Base-by-base conservation (phyloP, 2,113 vertebrate genomes). In the Sisor rabdophorus region DNA sequence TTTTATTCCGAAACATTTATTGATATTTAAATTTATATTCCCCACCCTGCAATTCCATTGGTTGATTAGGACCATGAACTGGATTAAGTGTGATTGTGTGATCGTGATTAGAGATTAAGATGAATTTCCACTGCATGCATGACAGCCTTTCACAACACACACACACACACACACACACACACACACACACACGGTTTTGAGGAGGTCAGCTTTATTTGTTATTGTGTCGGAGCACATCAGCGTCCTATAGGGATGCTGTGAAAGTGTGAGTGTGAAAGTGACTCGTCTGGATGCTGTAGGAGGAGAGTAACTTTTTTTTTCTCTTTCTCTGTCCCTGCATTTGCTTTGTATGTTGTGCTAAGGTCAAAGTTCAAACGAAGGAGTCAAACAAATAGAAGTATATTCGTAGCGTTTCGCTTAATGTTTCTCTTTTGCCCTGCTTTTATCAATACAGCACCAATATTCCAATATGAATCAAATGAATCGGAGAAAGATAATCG, bases 71-170 rank as follows among this genome's bases (percentile, higher is more conserved):
- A 86, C 83, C n/a, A 84, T 89, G 84, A 84, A 86, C 83, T 85
- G 82, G 84, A 86, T 87, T 84, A 80, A 84, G 86, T 86, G 82
- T 77, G 87, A 87, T 82, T 86, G 79, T 83, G 82, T 79, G 87
- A 88, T 79, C 69, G 87, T 75, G 32, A 84, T 86, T 84, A 68
- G 61, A 58, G 48, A 26, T 80, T 80, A 85, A 74, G 88, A 60
- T 86, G 87, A 84, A 58, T 67, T 55, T 70, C 71, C 84, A 30
- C 86, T 88, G 87, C 90, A 91, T 91, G 91, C 89, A 87, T 83
- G 80, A 80, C 83, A 82, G 86, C 87, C 83, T 64, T 87, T 84
- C 56, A 82, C 54, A 78, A 87, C 79, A 61, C 75, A 40, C 69
- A 80, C 75, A 67, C 69, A 58, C 71, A 73, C 65, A 32, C 61